A percentile compares a stretch with the other conserved stretches of the same genome.
phyloP scores from a whole-genome alignment of 2,888 invertebrate species.

The Diadegma fenestrale region DNA sequence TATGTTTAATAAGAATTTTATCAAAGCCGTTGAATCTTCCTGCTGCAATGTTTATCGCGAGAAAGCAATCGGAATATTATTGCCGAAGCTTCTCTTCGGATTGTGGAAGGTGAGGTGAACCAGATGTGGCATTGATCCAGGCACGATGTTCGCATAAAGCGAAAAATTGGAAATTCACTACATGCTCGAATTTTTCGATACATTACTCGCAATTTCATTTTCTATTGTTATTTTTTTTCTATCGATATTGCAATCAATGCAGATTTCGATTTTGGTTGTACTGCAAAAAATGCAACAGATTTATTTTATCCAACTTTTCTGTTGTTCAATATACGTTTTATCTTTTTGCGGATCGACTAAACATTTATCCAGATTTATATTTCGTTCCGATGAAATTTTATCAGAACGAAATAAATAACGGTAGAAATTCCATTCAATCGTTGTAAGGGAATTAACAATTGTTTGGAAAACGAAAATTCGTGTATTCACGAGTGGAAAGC shows the following conservation, averaged over 20 bases:
- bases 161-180: conserved; percentile 1
- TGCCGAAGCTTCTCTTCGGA: conserved; percentile 22
- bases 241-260: neutral
- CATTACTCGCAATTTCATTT: conserved; percentile 15
- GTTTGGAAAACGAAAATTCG: too few relatives aligned
- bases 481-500: too few relatives aligned
- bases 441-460: too few relatives aligned
- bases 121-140: conserved; percentile 32
- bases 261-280: neutral
- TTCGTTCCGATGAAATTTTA: neutral
- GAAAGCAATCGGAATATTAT: conserved; percentile 41
- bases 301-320: neutral
- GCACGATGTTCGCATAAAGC: neutral
- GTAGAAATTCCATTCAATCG: neutral
- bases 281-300: neutral
- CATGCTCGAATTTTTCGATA: neutral
- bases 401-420: neutral
- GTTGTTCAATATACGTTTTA: neutral
- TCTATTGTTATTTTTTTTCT: neutral
- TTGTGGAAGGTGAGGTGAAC: conserved; percentile 19
- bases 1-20: conserved; percentile 37
- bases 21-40: conserved; percentile 58
- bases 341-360: neutral
- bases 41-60: conserved; percentile 54
- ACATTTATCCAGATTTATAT: neutral